phyloP scores from a whole-genome alignment of 1,140 invertebrate species.

The Geopemphigus sp. region DNA sequence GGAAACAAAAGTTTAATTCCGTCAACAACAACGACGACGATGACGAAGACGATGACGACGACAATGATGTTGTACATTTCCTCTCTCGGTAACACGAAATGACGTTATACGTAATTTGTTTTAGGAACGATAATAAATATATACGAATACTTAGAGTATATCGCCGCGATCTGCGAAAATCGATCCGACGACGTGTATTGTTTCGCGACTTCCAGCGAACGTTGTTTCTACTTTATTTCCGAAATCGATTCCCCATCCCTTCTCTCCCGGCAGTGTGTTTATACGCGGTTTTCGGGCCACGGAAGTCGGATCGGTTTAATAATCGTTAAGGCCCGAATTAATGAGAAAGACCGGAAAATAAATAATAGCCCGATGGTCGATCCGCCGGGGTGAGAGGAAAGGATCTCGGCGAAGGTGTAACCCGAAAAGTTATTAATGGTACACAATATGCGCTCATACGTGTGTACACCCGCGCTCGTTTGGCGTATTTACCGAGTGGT shows the following conservation, averaged over 20 bases:
- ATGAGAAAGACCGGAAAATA: conserved; percentile 23
- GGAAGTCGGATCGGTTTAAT: conserved; percentile 23
- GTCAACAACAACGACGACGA: background rate
- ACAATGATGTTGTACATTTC: background rate
- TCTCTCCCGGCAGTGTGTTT: no score
- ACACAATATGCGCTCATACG: background rate
- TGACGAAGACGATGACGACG: background rate
- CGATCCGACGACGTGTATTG: background rate
- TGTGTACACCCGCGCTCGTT: background rate
- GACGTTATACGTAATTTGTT: background rate
- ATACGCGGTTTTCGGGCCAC: no score
- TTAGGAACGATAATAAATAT: background rate
- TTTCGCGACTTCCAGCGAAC: no score
- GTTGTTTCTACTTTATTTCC: no score
- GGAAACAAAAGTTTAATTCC: conserved; percentile 27
- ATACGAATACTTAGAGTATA: background rate
- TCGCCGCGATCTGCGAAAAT: background rate
- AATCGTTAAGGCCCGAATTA: conserved; percentile 17
- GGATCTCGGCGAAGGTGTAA: conserved; percentile 30
- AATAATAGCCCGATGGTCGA: conserved; percentile 18
- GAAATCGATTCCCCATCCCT: no score
- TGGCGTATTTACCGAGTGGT: conserved; percentile 30
- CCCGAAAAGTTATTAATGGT: conserved; percentile 45
- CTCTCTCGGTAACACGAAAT: background rate
- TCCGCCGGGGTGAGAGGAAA: background rate